Evolutionary conservation across 2,888 invertebrate genomes (phyloP).

Genomic region (Nematopogon swammerdamellus): DNA sequence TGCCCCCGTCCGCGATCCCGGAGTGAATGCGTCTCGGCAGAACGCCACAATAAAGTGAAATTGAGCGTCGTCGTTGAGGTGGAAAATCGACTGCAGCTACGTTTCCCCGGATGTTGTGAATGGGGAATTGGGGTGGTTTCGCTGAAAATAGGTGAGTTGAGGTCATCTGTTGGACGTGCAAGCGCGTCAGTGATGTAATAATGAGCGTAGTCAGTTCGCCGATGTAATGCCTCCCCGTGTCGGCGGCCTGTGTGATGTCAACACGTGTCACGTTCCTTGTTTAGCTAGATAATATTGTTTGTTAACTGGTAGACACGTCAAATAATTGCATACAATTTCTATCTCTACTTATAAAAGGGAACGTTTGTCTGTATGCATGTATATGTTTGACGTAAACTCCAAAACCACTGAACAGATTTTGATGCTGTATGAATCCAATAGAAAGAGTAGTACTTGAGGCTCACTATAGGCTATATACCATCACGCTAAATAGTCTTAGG

Average conservation of each 20-base stretch:
- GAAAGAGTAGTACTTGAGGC: too few relatives aligned
- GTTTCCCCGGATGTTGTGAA: neutral
- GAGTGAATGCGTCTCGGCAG: neutral
- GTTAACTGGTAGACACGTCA: neutral
- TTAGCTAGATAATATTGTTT: neutral
- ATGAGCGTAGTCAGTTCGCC: too few relatives aligned
- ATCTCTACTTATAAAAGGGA: too few relatives aligned
- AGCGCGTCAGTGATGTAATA: neutral
- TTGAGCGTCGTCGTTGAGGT: neutral
- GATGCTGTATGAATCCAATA: too few relatives aligned
- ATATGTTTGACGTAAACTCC: too few relatives aligned
- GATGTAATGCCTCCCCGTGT: too few relatives aligned
- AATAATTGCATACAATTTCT: neutral
- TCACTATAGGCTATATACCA: too few relatives aligned
- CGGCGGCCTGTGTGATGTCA: neutral
- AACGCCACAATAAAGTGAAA: neutral
- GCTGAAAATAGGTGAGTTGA: neutral
- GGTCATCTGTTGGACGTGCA: neutral
- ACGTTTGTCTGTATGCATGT: too few relatives aligned
- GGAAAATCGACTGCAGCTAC: neutral
- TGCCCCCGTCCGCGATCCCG: neutral
- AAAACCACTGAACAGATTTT: too few relatives aligned
- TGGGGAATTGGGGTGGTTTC: neutral
- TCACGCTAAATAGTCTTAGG: too few relatives aligned
- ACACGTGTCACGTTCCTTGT: neutral